Base-by-base conservation (phyloP, 2,797 vertebrate species). In the Spinibarbus caldwelli region DNA sequence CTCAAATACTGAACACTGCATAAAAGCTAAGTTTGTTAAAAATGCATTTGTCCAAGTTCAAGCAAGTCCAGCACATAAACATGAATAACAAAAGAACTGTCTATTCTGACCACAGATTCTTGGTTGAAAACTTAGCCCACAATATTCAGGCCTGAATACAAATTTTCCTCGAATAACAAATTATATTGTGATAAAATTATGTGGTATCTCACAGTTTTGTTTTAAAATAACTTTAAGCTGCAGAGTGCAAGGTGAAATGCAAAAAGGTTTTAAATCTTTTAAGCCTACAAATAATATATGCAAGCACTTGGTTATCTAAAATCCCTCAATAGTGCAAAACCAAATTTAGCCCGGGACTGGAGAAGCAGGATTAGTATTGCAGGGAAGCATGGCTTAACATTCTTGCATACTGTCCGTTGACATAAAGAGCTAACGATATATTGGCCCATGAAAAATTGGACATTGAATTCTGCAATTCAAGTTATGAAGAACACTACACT, bases 291-390 rank as follows among this genome's bases (percentile, higher is more conserved):
- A 67, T 54, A 80, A 80, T 87, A 80, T 59, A 68, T 43, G 59
- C 54, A 83, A 66, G 67, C 9, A 38, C 29, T 64, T 19, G 2
- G 59, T 45, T 68, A 68, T 75, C 77, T 59, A 83, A 86, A 88
- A 84, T 54, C 82, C 80, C 49, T 84, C 62, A 57, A 75, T 71
- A 59, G 36, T 68, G 72, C 72, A 67, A n/a, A 83, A 84, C 49
- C 47, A 86, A 57, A 72, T 34, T 77, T 77, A 68, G 68, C 54
- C 49, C 38, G 26, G 57, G 88, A 84, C 78, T 77, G 78, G 68
- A 87, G 78, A 78, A 70, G 31, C 77, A 70, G 84, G 76, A 88
- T 85, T 79, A 88, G 82, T 86, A 85, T 80, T 78, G 31, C 82
- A 84, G 75, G 64, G 76, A 45, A 78, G 75, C 79, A 80, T 26